These are phyloP conservation scores for Macrosiphum euphorbiae DNA, from an alignment of 2,888 invertebrate species.

Conservation along the genomic window DNA sequence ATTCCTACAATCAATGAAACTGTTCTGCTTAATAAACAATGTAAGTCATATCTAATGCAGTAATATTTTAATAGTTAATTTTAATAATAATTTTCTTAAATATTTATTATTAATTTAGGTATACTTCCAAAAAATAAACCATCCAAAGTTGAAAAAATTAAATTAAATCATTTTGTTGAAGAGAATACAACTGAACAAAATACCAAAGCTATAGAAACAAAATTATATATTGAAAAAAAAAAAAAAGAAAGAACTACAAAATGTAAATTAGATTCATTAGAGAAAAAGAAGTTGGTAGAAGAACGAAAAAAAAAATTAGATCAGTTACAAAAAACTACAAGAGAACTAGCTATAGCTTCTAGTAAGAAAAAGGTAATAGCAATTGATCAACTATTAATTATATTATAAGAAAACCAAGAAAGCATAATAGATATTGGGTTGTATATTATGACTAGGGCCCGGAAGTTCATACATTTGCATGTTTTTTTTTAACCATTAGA, in stretches of 20 bases:
- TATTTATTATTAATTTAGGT: constrained; percentile 1
- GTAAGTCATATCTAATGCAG: constrained; percentile 6
- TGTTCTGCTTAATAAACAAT: constrained; percentile 27
- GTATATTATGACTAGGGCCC: too few relatives aligned
- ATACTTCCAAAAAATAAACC: neutral
- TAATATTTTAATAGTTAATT: neutral
- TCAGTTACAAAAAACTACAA: constrained; percentile 42
- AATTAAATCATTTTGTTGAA: neutral
- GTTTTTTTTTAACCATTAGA: too few relatives aligned
- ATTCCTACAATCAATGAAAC: constrained; percentile 32
- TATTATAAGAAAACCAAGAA: neutral
- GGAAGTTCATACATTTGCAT: too few relatives aligned
- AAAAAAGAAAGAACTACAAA: constrained; percentile 35
- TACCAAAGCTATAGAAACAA: neutral
- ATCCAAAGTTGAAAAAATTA: neutral
- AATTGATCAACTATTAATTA: constrained; percentile 9
- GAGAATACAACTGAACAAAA: neutral
- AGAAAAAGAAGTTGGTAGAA: constrained; percentile 42
- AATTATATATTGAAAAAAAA: constrained; percentile 42
- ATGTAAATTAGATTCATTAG: constrained; percentile 20
- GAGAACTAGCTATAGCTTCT: constrained; percentile 21
- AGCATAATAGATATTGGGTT: neutral
- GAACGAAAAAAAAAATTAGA: constrained; percentile 52
- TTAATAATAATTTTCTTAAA: neutral
- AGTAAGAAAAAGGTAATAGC: constrained; percentile 35